Conservation (phyloP, 2,888 invertebrate genomes). For the Helobdella robusta region DNA sequence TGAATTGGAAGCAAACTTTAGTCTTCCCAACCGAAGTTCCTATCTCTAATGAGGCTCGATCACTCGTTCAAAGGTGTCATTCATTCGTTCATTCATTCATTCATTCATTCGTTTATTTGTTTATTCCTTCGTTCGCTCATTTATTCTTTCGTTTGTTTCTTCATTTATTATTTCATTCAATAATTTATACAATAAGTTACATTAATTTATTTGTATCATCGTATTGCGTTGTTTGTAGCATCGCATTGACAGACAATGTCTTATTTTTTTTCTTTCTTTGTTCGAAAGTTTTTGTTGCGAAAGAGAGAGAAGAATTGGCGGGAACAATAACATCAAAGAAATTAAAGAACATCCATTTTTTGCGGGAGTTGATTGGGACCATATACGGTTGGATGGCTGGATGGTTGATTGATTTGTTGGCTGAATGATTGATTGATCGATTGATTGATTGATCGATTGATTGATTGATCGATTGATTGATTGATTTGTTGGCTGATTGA, state of each 20-base stretch:
- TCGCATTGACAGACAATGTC: no score
- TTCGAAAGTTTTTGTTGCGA: constrained; percentile 81
- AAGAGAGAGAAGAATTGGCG: constrained; percentile 77
- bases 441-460: background rate
- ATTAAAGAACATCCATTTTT: constrained; percentile 84
- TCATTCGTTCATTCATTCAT: background rate
- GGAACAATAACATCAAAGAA: constrained; percentile 53
- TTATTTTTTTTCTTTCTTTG: background rate
- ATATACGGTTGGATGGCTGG: constrained; percentile 79
- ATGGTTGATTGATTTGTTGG: background rate
- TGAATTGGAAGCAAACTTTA: constrained; percentile 98
- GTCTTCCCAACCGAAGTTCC: constrained; percentile 98
- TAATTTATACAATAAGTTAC: no score
- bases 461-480: background rate
- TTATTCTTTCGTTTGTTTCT: background rate
- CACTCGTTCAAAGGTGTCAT: constrained; percentile 64
- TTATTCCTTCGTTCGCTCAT: background rate
- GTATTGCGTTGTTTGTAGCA: no score
- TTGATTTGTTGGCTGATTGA: no score
- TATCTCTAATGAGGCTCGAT: constrained; percentile 91
- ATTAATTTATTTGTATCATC: no score
- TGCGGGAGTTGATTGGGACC: constrained; percentile 89
- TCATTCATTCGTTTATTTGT: background rate
- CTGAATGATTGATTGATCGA: background rate
- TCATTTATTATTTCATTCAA: no score